These are phyloP conservation scores for Pipistrellus nathusii DNA, from an alignment of 2,797 vertebrate species.

Conservation along the genomic window DNA sequence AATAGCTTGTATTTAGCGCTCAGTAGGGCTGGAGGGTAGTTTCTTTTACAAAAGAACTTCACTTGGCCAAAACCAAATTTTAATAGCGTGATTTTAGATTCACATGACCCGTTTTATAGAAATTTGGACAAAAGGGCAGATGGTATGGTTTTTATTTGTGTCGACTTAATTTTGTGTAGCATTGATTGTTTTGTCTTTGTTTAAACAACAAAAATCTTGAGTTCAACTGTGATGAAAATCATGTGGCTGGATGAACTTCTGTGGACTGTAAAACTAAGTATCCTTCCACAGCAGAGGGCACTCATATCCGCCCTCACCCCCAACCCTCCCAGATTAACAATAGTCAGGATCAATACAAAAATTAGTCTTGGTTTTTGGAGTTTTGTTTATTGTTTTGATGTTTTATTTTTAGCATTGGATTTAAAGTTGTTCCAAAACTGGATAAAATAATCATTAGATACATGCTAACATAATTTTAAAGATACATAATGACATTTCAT, in stretches of 20 bases:
- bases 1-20: constrained; percentile 32
- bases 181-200: constrained; percentile 55
- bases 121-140: constrained; percentile 38
- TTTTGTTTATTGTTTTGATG: constrained; percentile 47
- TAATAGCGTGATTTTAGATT: constrained; percentile 45
- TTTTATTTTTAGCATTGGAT: background rate
- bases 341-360: constrained; percentile 34
- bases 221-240: too few relatives aligned
- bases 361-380: background rate
- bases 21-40: background rate
- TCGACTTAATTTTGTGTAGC: constrained; percentile 58
- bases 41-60: constrained; percentile 41
- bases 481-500: constrained; percentile 30
- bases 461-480: constrained; percentile 24
- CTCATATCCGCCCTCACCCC: background rate
- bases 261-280: constrained; percentile 56
- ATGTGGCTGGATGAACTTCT: constrained; percentile 55
- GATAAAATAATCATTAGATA: constrained; percentile 49
- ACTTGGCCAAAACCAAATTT: constrained; percentile 54
- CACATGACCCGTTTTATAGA: constrained; percentile 33
- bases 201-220: constrained; percentile 63
- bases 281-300: background rate
- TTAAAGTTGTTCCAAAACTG: constrained; percentile 59
- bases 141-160: constrained; percentile 58
- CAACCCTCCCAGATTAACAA: background rate